Base-by-base conservation (phyloP, 1,140 invertebrate genomes). In the Rhynchophorus ferrugineus region DNA sequence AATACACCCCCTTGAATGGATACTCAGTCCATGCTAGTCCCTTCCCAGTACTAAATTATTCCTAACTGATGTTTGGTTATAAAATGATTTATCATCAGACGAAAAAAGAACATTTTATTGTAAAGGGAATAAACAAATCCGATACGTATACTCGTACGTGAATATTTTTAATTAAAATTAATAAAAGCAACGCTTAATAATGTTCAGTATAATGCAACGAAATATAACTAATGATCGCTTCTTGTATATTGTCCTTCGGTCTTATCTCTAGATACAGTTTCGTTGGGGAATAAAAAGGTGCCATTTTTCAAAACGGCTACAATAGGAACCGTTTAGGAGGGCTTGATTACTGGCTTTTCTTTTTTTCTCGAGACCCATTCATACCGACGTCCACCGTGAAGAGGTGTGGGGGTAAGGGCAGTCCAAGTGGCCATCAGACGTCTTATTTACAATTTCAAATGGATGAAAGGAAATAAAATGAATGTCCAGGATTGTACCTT, bases 361-460 rank as follows among this genome's bases (percentile, higher is more conserved):
- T 39, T 48, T 47, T 60, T 47, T 29, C n/a, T 29, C 24, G 42
- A 38, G 19, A 45, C 39, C 49, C 51, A 54, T 49, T 48, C 45
- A 46, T 58, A 54, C 56, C 14, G 47, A 51, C 45, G 56, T 55
- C 58, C 51, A 60, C 52, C 24, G 24, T 58, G 57, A 49, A 60
- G 52, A 52, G 53, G 50, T 29, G 34, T 46, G 53, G 49, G 42
- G 56, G 45, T 51, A 56, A 52, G 42, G 56, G 45, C 52, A 56
- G 49, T 49, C 58, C 46, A 50, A 54, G 48, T 37, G 24, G 44
- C 38, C 49, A 29, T 24, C 42, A 44, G 41, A 53, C 44, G 34
- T 58, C 57, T 58, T 60, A 60, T 60, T 60, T 56, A 60, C 58
- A 60, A 58, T 60, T 60, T 60, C 58, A 60, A 60, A 60, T 56